Percentiles rank a stretch among this genome's conserved stretches.
These are phyloP conservation scores for Lonchura striata DNA, from an alignment of 2,113 vertebrate genomes.

Conservation along the genomic window DNA sequence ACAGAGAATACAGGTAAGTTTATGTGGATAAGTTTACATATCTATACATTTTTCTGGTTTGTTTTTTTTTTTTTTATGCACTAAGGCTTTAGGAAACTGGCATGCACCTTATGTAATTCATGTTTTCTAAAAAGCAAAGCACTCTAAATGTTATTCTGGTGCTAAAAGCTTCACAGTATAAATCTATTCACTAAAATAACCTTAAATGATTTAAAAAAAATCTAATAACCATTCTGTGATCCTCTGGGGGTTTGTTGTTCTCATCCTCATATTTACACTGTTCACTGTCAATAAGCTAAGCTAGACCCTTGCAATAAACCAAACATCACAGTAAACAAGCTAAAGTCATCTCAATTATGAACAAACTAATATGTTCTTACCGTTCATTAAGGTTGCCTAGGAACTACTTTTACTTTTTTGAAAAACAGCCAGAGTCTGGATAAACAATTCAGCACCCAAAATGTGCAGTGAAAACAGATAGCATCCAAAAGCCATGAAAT, in stretches of 20 bases:
- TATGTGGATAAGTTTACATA: background rate
- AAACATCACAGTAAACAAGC: slow-evolving; percentile 20
- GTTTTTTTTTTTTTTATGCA: background rate
- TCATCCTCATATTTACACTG: background rate
- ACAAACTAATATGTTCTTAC: background rate
- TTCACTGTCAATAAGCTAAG: background rate
- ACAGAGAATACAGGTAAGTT: background rate
- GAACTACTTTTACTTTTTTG: background rate
- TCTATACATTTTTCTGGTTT: background rate
- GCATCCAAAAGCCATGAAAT: background rate
- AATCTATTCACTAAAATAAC: background rate
- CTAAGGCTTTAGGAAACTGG: background rate
- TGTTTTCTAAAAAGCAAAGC: background rate
- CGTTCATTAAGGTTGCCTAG: slow-evolving; percentile 30
- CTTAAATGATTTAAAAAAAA: background rate
- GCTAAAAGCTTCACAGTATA: background rate
- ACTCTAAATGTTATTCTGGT: background rate
- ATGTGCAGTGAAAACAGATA: background rate
- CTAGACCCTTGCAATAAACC: background rate
- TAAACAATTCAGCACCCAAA: background rate
- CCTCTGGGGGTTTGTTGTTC: background rate
- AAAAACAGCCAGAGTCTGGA: background rate
- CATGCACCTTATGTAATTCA: background rate
- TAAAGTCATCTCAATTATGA: slow-evolving; percentile 4
- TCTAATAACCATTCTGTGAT: background rate